Evolutionary conservation across 2,113 vertebrate species (phyloP), one percentile per base, ranked within the genome.

Genomic region (Amia ocellicauda): DNA sequence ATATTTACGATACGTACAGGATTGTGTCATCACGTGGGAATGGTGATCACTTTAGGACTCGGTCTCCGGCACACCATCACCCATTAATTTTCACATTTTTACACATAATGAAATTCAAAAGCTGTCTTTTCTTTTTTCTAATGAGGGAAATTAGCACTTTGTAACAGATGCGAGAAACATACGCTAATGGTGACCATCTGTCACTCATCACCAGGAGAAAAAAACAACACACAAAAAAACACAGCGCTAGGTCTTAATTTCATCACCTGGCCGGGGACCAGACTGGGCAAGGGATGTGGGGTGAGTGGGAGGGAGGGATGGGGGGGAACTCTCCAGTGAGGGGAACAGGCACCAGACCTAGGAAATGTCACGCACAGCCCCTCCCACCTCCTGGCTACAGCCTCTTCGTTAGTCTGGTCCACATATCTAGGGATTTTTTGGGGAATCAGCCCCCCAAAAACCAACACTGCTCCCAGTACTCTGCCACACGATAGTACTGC

Each of bases 11-110:
- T 16, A 47, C 14, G 67, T 41, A 53, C 62, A 19, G 41, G 24
- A 58, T 60, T 62, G 23, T 17, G 53, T 22, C 4, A 1, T 74
- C 75, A 79, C 74, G 74, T 27, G 74, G 69, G 68, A 54, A 68
- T 49, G 60, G 63, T 19, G 69, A 75, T 75, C 71, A 71, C 51
- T 60, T 8, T 20, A 49, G 51, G 66, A 63, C 62, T 53, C 49
- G 40, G 9, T 16, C 52, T 58, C 2, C 54, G 52, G 61, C 43
- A 16, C 28, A 17, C 57, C 65, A 27, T 58, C 67, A 20, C 52
- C 0, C 22, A 31, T 52, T 70, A 68, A 55, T 67, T 55, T 57
- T 26, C 62, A 43, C 40, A 83, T 73, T 61, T 49, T 55, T 11
- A 31, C 17, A 24, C 40, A 61, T 61, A 68, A 68, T 62, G 66